Percentiles rank a stretch among this genome's conserved stretches.
Conservation (phyloP, 2,888 invertebrate species). For the Parascotia fuliginaria region DNA sequence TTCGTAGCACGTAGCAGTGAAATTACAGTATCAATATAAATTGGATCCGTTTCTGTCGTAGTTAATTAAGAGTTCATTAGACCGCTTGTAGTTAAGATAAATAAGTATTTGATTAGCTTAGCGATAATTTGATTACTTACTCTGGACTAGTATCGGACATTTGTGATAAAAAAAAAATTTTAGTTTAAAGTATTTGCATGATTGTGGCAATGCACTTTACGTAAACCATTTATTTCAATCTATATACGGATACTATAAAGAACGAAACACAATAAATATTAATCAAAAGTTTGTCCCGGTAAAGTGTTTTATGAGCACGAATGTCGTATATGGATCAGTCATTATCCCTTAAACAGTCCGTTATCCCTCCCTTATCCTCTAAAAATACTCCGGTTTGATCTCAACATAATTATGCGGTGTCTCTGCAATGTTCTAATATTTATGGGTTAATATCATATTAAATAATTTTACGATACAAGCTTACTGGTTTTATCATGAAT, state of each 20-base stretch:
- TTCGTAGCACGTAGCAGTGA: conserved; percentile 32
- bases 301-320: neutral
- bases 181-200: no score
- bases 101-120: neutral
- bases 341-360: neutral
- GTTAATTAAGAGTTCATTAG: conserved; percentile 34
- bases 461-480: no score
- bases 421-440: neutral
- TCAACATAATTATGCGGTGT: neutral
- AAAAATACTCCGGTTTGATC: neutral
- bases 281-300: neutral
- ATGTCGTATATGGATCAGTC: neutral
- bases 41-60: conserved; percentile 2
- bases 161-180: no score
- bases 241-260: neutral
- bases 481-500: no score
- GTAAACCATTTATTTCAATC: no score
- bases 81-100: conserved; percentile 4
- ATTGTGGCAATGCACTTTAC: no score
- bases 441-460: neutral
- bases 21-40: conserved; percentile 15
- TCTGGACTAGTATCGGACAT: neutral
- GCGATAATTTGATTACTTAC: neutral
- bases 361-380: neutral
- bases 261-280: neutral